Conservation (phyloP, 2,113 vertebrate species). For the Aspiorhynchus laticeps region DNA sequence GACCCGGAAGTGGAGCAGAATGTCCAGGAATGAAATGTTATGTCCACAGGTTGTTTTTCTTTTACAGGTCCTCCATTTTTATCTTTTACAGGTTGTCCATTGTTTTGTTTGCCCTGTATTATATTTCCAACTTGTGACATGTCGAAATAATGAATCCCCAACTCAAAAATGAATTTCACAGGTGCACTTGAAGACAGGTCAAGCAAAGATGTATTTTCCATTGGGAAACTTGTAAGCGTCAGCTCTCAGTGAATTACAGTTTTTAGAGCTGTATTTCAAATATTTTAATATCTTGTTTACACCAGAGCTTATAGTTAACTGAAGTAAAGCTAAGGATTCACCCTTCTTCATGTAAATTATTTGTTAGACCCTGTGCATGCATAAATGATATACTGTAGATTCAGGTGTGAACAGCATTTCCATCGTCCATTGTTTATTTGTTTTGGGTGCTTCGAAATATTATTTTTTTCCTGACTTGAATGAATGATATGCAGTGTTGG, state of each 20-base stretch:
- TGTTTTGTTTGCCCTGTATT: neutral
- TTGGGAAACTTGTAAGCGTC: neutral
- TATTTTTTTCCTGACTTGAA: neutral
- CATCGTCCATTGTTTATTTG: neutral
- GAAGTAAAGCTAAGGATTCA: neutral
- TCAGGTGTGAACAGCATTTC: neutral
- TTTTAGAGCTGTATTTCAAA: neutral
- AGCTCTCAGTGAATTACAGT: neutral
- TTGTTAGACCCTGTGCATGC: neutral
- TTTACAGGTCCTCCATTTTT: neutral
- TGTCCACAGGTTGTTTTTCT: neutral
- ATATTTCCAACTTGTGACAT: neutral
- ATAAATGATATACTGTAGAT: neutral
- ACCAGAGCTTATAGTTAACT: neutral
- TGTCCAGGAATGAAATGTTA: neutral
- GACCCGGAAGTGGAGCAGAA: neutral
- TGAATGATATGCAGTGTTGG: too few relatives aligned
- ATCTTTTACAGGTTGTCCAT: neutral
- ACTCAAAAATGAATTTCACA: neutral
- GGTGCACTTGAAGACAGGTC: neutral
- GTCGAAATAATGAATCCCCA: neutral
- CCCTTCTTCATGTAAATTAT: neutral
- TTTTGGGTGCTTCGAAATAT: neutral
- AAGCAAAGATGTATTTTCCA: neutral
- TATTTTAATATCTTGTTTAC: neutral